Percentiles rank a stretch among this genome's conserved stretches.
These are phyloP conservation scores for Pantherophis guttatus DNA, from an alignment of 2,113 vertebrate species.

Conservation along the genomic window DNA sequence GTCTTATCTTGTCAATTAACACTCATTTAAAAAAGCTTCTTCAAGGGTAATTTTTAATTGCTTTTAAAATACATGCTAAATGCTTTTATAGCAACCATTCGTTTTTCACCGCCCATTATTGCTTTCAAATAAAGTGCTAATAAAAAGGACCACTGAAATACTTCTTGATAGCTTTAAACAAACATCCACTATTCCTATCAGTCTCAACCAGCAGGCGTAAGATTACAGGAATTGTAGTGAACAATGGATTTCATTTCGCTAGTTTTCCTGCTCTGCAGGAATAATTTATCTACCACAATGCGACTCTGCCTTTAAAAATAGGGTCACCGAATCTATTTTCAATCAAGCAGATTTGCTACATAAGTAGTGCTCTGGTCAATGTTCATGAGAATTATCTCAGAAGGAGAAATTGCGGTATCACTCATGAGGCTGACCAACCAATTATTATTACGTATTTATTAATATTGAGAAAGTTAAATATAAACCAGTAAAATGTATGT, in stretches of 20 bases:
- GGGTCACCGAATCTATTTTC: slow-evolving; percentile 1
- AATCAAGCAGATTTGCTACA: not conserved
- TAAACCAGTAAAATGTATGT: not conserved
- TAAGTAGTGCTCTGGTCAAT: not conserved
- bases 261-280: not conserved
- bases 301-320: slow-evolving; percentile 18
- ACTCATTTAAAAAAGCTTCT: slow-evolving; percentile 24
- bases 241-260: not conserved
- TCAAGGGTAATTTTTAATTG: slow-evolving; percentile 31
- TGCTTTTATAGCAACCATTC: slow-evolving; percentile 13
- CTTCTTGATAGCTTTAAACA: not conserved
- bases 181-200: not conserved
- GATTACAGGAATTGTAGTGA: not conserved
- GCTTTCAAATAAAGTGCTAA: slow-evolving; percentile 11
- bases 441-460: not conserved
- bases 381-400: not conserved
- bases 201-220: not conserved
- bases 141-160: slow-evolving; percentile 3
- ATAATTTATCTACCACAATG: not conserved
- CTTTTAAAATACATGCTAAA: slow-evolving; percentile 21
- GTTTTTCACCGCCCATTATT: slow-evolving; percentile 14
- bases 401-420: slow-evolving; percentile 18
- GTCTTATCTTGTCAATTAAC: slow-evolving; percentile 24
- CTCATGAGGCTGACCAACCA: slow-evolving; percentile 24
- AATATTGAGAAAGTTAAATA: not conserved